phyloP scores from a whole-genome alignment of 2,113 vertebrate species.

The Platycercus adscitus region DNA sequence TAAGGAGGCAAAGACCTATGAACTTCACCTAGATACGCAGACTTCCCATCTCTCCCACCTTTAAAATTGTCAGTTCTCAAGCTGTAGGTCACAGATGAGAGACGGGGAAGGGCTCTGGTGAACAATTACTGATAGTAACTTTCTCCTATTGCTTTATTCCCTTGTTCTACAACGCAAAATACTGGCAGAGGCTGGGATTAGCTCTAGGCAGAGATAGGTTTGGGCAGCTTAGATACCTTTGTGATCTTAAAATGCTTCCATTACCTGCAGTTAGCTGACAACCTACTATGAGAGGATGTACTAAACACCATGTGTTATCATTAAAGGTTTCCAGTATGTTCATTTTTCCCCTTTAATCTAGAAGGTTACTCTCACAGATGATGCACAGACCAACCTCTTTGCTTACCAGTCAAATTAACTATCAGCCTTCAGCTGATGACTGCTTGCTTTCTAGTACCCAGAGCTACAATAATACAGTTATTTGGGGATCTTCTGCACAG shows the following conservation, averaged over 20 bases:
- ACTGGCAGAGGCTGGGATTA: background rate
- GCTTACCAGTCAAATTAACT: background rate
- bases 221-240: background rate
- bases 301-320: background rate
- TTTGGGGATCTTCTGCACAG: background rate
- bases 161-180: background rate
- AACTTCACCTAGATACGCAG: background rate
- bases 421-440: background rate
- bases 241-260: background rate
- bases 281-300: background rate
- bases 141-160: background rate
- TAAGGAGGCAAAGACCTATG: background rate
- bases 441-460: background rate
- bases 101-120: background rate
- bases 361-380: background rate
- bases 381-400: background rate
- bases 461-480: background rate
- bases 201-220: background rate
- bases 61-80: background rate
- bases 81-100: background rate
- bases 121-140: background rate
- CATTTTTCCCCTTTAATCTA: background rate
- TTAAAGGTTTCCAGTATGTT: background rate
- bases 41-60: background rate
- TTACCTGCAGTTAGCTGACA: background rate